These are phyloP conservation scores for Trichoplusia ni DNA, from an alignment of 1,140 invertebrate species.

Conservation along the genomic window DNA sequence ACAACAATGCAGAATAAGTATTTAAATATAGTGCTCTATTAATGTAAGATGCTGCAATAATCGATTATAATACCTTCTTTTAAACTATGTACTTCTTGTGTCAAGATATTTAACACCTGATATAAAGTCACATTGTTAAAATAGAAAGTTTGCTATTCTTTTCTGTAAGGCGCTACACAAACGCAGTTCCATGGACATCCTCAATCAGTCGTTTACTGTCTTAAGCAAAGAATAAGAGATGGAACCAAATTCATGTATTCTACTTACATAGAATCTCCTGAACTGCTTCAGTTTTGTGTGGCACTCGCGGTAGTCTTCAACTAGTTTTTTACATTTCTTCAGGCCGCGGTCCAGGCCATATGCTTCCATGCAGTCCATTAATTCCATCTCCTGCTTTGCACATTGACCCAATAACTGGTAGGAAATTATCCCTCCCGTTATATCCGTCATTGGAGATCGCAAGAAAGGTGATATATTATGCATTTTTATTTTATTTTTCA, in stretches of 20 bases:
- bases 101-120: too few relatives aligned
- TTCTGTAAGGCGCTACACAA: too few relatives aligned
- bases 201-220: too few relatives aligned
- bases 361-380: slow-evolving; percentile 88
- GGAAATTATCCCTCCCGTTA: slow-evolving; percentile 7
- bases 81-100: too few relatives aligned
- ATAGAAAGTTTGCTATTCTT: too few relatives aligned
- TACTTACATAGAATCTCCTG: slow-evolving; percentile 78
- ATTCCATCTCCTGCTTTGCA: slow-evolving; percentile 84
- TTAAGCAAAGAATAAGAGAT: not conserved
- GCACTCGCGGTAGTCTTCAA: slow-evolving; percentile 87
- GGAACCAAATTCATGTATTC: not conserved
- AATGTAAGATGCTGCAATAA: too few relatives aligned
- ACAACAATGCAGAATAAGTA: too few relatives aligned
- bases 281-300: slow-evolving; percentile 82
- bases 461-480: slow-evolving; percentile 81
- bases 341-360: slow-evolving; percentile 84
- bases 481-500: not conserved
- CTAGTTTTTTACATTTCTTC: slow-evolving; percentile 82
- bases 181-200: too few relatives aligned
- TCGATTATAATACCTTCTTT: too few relatives aligned
- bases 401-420: slow-evolving; percentile 84
- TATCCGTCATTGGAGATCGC: slow-evolving; percentile 83
- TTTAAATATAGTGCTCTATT: too few relatives aligned
- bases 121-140: too few relatives aligned